Percentiles rank a stretch among this genome's conserved stretches.
phyloP scores from a whole-genome alignment of 2,888 invertebrate species.

The Eudemis profundana region DNA sequence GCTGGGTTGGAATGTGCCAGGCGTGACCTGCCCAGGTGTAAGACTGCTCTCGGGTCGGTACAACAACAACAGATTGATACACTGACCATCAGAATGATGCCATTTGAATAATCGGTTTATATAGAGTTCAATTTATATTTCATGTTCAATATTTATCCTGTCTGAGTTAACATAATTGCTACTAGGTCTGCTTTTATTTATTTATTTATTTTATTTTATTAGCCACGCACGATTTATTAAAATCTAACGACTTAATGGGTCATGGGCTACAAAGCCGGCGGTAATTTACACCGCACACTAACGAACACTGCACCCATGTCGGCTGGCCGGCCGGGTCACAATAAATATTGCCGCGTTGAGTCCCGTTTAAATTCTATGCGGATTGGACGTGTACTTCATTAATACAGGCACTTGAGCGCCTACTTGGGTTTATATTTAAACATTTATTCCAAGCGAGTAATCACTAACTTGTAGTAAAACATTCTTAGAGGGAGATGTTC shows the following conservation, averaged over 20 bases:
- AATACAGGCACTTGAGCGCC: constrained; percentile 52
- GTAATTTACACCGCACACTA: constrained; percentile 58
- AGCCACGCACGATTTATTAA: constrained; percentile 19
- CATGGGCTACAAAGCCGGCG: constrained; percentile 50
- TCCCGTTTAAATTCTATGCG: constrained; percentile 64
- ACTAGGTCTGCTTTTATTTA: constrained; percentile 5
- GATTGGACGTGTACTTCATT: constrained; percentile 59
- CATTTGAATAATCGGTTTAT: constrained; percentile 25
- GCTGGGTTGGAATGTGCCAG: constrained; percentile 21
- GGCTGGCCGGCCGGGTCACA: constrained; percentile 66
- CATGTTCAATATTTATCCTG: constrained; percentile 10
- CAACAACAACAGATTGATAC: constrained; percentile 13
- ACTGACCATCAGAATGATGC: constrained; percentile 13
- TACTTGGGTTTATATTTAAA: constrained; percentile 43
- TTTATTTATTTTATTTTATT: constrained; percentile 29
- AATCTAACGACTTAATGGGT: constrained; percentile 41
- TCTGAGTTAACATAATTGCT: constrained; percentile 2
- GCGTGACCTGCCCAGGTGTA: constrained; percentile 31
- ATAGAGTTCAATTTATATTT: constrained; percentile 18
- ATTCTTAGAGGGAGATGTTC: constrained; percentile 14
- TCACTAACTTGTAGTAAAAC: constrained; percentile 13
- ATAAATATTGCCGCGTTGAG: constrained; percentile 66
- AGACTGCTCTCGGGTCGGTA: constrained; percentile 5
- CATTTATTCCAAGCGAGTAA: constrained; percentile 36
- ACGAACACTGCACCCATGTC: constrained; percentile 58